Evolutionary conservation across 2,888 invertebrate genomes (phyloP), one percentile per base, ranked within the genome.

Genomic region (Macaria liturata): DNA sequence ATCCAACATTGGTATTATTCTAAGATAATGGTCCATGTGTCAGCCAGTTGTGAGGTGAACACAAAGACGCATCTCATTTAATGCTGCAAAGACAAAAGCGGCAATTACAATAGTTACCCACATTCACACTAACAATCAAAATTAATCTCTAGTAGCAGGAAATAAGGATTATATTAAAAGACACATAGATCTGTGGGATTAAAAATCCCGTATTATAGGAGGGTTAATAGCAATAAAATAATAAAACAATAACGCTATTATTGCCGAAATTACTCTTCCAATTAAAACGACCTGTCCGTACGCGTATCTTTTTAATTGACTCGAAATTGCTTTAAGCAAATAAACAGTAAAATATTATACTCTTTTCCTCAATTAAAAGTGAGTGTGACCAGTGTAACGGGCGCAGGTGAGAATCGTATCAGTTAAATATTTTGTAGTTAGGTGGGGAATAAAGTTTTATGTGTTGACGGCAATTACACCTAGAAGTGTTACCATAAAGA

Each of bases 41-140:
- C 83, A 79, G 61, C 79, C 75, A 71, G 75, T 76, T 74, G 72
- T 76, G 71, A 75, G 72, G 68, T 74, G 76, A 72, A 62, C 72
- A 85, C 84, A 84, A 86, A 84, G 81, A 63, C 79, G 75, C 76
- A 76, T 79, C 83, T 86, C 83, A 86, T 84, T 83, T 83, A 83
- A 77, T 82, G 78, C 78, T 76, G 75, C 81, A 85, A 85, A 88
- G 86, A 88, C 88, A 88, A 88, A 86, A 84, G 85, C 82, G 65
- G 78, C 77, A 86, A 88, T 86, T 86, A 88, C 76, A 75, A 76
- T 49, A 55, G 59, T 59, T 56, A 53, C 48, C 45, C 49, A 55
- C 42, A 46, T 49, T 20, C 61, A 64, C 56, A 68, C 53, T 50
- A 64, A 61, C 64, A 63, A 63, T 53, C 63, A 60, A 68, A 61